Evolutionary conservation across 2,888 invertebrate species (phyloP), one percentile per base, ranked within the genome.

Genomic region (Troilus luridus): DNA sequence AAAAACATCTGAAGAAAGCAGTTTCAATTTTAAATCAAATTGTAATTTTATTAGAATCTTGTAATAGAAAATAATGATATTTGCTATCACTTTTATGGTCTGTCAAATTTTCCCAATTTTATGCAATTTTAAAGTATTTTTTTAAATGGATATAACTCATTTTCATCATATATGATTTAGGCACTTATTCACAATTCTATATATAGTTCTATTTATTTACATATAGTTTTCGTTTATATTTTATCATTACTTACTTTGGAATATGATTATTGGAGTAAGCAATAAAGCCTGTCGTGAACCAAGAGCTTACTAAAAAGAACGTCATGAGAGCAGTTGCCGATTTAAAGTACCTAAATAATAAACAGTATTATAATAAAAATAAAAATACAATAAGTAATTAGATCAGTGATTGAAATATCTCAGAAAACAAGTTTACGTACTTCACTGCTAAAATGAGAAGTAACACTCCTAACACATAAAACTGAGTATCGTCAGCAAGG

Each of bases 401-500:
- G 27, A 81, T 62, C 58, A 89, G 56, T 19, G 54, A 89, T 62
- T 64, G 0, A 24, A 11, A 56, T 11, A 19, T 59, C 9, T 24
- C 19, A 59, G 7, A 81, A 59, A 88, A 85, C 8, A 56, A 9
- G 11, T 41, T 72, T 72, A 93, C 93, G 93, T 94, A 95, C 95
- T 94, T 96, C 24, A 97, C 96, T 0, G 97, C 97, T 90, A 97
- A 94, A 91, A 98, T 97, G n/a, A 98, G 95, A 58, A 98, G 96
- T 12, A 98, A 95, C 0, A 97, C 97, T 92, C 98, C 97, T 92
- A 98, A 95, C 6, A 97, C 96, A 94, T 97, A 98, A 94, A 98
- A 98, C 93, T 98, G 98, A 0, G 98, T 97, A 94, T 98, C 98
- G 93, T 98, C 97, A 0, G 98, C 97, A 62, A 98, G 95, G 93